Evolutionary conservation across 2,797 vertebrate genomes (phyloP), one percentile per base, ranked within the genome.

Genomic region (Enteromius radiatus): DNA sequence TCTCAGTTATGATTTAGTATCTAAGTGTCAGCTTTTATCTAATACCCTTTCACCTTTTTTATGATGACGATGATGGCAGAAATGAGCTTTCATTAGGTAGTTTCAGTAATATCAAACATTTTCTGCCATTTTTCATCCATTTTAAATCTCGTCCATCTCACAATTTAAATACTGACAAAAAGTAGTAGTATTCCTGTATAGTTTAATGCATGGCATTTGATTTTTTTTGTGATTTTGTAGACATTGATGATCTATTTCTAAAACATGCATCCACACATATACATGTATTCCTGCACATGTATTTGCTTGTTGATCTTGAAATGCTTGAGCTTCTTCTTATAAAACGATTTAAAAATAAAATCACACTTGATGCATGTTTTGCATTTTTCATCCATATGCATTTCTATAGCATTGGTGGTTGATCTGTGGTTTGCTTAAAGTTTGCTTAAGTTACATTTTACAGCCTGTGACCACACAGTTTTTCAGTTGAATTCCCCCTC

Each of bases 401-500:
- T 77, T 77, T 77, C 23, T 63, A 21, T 45, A 47, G 38, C 11
- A 45, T 15, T 33, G 41, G 23, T 47, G 41, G 75, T 64, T 77
- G 56, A 70, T 43, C 19, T 69, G 49, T 80, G 65, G 36, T 63
- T 63, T 77, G 26, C 43, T 26, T 47, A 33, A 73, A 2, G 45
- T 77, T 43, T 64, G 41, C 75, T 64, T 33, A 12, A 61, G 28
- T 47, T 45, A 31, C 17, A 63, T 31, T 77, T 64, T 45, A 31
- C 4, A 75, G 52, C 33, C 54, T 83, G 38, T 76, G 47, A n/a
- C 31, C 41, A 80, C 63, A 68, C 10, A n/a, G 17, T 68, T 47
- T 71, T 77, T 64, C 26, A 41, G 17, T 23, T 59, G 65, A 84
- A 68, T 86, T 82, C 36, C 83, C 85, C 81, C 12, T 61, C 28